These are phyloP conservation scores for Steatocranus sp. DNA, from an alignment of 2,797 vertebrate species.

Conservation along the genomic window DNA sequence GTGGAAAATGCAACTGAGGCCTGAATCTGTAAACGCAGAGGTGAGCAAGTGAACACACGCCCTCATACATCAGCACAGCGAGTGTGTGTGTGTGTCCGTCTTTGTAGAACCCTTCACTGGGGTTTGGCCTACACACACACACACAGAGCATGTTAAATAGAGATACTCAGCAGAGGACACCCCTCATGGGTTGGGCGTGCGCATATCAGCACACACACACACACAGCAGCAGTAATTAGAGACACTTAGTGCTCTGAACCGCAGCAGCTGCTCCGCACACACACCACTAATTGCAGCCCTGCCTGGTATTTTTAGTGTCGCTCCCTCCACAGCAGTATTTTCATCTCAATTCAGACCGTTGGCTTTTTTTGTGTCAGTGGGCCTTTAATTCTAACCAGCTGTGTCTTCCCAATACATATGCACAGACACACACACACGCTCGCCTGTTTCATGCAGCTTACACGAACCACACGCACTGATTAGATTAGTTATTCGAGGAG, in stretches of 20 bases:
- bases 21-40: background rate
- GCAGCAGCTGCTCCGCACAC: constrained; percentile 74
- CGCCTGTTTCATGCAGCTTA: constrained; percentile 4
- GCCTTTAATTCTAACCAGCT: constrained; percentile 80
- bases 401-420: constrained; percentile 50
- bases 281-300: constrained; percentile 80
- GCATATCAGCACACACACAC: constrained; percentile 21
- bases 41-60: background rate
- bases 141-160: constrained; percentile 5
- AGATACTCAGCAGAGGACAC: constrained; percentile 26
- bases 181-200: constrained; percentile 25
- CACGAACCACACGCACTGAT: constrained; percentile 20
- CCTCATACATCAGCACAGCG: background rate
- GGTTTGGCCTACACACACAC: background rate
- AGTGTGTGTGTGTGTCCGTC: background rate
- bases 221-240: constrained; percentile 74
- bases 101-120: background rate
- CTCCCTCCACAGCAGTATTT: constrained; percentile 74
- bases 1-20: background rate
- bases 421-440: background rate
- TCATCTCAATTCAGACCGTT: constrained; percentile 61
- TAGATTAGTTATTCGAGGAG: background rate
- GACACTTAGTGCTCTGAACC: constrained; percentile 67
- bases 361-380: constrained; percentile 54
- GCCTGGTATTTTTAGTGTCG: constrained; percentile 76